Conservation (phyloP, 1,140 invertebrate species). For the Bombus waltoni region DNA sequence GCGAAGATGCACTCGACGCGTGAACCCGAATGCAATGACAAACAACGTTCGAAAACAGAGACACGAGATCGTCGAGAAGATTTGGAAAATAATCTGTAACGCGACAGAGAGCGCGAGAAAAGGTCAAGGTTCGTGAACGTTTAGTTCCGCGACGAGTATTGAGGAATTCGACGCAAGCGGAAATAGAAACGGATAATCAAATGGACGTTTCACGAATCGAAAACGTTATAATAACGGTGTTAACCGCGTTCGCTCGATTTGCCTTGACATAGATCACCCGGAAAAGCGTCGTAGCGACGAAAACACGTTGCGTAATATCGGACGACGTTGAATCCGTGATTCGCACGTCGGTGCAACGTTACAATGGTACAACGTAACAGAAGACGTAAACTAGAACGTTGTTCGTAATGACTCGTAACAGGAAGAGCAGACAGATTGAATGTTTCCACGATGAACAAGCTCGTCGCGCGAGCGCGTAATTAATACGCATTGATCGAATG, state of each 20-base stretch:
- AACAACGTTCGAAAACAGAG: not conserved
- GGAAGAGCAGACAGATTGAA: slow-evolving; percentile 9
- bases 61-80: not conserved
- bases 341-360: not conserved
- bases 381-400: slow-evolving; percentile 2
- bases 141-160: not conserved
- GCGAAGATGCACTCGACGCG: not conserved
- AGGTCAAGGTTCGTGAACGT: slow-evolving; percentile 6
- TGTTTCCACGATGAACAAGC: not conserved
- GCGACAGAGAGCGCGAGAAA: not conserved
- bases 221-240: not conserved
- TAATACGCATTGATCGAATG: not conserved
- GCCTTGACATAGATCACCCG: not conserved
- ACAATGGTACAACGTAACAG: not conserved
- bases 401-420: not conserved
- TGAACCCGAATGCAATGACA: not conserved
- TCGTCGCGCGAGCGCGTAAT: not conserved
- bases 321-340: not conserved
- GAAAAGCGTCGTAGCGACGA: not conserved
- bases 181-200: not conserved
- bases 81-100: not conserved
- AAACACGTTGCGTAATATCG: slow-evolving; percentile 7
- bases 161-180: not conserved
- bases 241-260: not conserved
- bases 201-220: not conserved